phyloP scores from a whole-genome alignment of 2,888 invertebrate genomes.

The Portevinia maculata region DNA sequence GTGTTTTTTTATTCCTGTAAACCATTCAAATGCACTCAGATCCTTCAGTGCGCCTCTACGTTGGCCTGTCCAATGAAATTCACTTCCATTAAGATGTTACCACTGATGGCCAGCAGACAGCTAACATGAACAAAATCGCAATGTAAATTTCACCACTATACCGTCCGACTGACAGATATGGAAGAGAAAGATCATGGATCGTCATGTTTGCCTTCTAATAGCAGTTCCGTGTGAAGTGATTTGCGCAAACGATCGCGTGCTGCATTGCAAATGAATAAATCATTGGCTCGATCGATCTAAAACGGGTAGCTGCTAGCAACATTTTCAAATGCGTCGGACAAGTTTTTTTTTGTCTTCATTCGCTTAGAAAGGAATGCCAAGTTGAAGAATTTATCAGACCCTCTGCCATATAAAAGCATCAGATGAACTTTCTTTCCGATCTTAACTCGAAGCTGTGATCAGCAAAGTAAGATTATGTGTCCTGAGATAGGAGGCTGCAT shows the following conservation, averaged over 20 bases:
- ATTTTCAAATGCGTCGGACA: constrained; percentile 62
- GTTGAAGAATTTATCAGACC: constrained; percentile 38
- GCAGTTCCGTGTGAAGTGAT: constrained; percentile 74
- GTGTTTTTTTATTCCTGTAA: neutral
- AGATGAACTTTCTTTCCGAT: constrained; percentile 70
- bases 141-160: constrained; percentile 70
- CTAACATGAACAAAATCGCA: constrained; percentile 70
- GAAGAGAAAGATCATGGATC: constrained; percentile 68
- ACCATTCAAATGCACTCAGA: neutral
- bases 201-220: constrained; percentile 69
- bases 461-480: constrained; percentile 48
- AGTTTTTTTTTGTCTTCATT: constrained; percentile 32
- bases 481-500: constrained; percentile 20
- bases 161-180: constrained; percentile 64
- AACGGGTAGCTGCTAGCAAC: constrained; percentile 53
- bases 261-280: constrained; percentile 74
- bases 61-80: constrained; percentile 62
- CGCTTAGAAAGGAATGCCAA: constrained; percentile 40
- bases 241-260: constrained; percentile 73
- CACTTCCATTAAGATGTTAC: constrained; percentile 69
- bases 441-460: constrained; percentile 8
- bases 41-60: constrained; percentile 2
- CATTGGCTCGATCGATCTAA: constrained; percentile 62
- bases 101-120: constrained; percentile 61
- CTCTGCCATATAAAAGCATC: constrained; percentile 46